Percentiles rank a stretch among this genome's conserved stretches.
Evolutionary conservation across 2,113 vertebrate genomes (phyloP).

Genomic region (Neolamprologus longior): DNA sequence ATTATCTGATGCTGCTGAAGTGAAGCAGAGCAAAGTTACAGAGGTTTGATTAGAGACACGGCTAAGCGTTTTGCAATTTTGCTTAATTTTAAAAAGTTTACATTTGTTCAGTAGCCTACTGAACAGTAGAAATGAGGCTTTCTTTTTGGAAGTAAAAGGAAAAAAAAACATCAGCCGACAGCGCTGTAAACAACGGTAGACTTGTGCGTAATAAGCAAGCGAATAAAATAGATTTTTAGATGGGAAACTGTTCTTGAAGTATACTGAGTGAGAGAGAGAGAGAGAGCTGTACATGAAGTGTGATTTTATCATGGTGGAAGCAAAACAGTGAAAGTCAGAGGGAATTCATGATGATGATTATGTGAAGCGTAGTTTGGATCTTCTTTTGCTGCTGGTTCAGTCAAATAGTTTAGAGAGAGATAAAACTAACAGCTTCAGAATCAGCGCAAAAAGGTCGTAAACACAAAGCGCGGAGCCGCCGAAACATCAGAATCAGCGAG

Average conservation of each 20-base stretch:
- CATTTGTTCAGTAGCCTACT: neutral
- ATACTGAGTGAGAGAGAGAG: neutral
- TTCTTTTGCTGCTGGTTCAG: no score
- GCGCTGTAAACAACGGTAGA: neutral
- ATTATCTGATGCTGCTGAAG: neutral
- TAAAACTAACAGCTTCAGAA: neutral
- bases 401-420: neutral
- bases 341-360: neutral
- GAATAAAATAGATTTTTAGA: neutral
- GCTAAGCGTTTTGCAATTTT: neutral
- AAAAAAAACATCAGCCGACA: accelerated
- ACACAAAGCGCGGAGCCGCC: no score
- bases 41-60: accelerated
- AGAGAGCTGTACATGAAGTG: neutral
- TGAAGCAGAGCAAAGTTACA: neutral
- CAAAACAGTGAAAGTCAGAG: neutral
- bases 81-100: neutral
- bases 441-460: no score
- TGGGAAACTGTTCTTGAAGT: neutral
- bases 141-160: neutral
- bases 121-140: neutral
- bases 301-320: neutral
- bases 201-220: neutral
- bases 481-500: neutral
- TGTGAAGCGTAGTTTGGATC: no score